Conservation (phyloP, 2,888 invertebrate species). For the Iselma pallidipennis region DNA sequence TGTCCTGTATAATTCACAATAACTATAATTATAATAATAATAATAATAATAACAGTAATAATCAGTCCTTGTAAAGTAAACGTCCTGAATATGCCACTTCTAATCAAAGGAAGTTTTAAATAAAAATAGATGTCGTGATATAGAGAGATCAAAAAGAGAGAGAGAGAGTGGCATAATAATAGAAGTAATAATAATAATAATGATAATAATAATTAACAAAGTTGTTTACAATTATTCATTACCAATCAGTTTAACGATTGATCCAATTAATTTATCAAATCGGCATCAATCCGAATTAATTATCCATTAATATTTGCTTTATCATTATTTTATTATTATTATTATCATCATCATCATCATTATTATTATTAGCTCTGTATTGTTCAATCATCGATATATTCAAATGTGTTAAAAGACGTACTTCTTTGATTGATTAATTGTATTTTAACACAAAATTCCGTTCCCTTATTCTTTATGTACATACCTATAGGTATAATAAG, state of each 20-base stretch:
- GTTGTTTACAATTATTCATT: constrained; percentile 6
- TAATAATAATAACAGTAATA: neutral
- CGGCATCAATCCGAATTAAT: neutral
- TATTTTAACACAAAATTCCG: too few species aligned
- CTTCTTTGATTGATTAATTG: constrained; percentile 7
- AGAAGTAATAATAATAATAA: too few species aligned
- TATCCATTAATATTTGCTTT: neutral
- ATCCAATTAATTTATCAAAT: constrained; percentile 19
- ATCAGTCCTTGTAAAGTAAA: neutral
- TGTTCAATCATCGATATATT: constrained; percentile 2
- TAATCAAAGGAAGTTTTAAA: neutral
- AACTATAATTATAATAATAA: neutral
- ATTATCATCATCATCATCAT: neutral
- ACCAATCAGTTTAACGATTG: constrained; percentile 10
- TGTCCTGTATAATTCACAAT: neutral
- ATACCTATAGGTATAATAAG: too few species aligned
- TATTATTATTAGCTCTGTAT: neutral
- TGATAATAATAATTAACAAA: neutral
- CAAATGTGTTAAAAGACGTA: constrained; percentile 1
- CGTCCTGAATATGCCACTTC: neutral
- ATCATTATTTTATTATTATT: neutral
- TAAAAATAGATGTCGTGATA: neutral
- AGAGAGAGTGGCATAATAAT: too few species aligned
- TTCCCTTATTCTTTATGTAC: too few species aligned
- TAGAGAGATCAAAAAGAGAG: neutral